These are phyloP conservation scores for Acleris sparsana DNA, from an alignment of 2,888 invertebrate species.

Conservation along the genomic window DNA sequence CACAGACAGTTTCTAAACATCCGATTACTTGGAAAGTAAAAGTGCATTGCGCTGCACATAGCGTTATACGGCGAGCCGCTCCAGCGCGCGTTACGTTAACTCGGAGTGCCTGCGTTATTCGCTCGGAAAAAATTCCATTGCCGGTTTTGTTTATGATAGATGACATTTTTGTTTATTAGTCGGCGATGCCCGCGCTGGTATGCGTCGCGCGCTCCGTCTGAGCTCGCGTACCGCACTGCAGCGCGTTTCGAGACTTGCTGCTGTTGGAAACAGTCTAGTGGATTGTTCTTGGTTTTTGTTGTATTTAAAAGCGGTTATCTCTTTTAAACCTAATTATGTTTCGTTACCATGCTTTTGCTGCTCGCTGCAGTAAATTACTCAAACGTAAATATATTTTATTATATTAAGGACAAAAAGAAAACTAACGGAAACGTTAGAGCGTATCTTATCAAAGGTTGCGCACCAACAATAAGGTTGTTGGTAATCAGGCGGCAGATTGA, in stretches of 20 bases:
- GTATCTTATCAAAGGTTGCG: conserved; percentile 51
- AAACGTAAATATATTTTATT: conserved; percentile 20
- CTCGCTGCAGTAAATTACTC: conserved; percentile 21
- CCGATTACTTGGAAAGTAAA: conserved; percentile 52
- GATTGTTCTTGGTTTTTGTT: conserved; percentile 58
- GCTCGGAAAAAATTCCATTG: conserved; percentile 29
- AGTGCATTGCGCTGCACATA: conserved; percentile 47
- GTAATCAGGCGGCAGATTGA: conserved; percentile 54
- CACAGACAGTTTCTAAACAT: conserved; percentile 36
- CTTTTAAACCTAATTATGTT: conserved; percentile 58
- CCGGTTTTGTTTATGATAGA: conserved; percentile 27
- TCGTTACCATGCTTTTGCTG: conserved; percentile 67
- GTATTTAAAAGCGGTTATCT: conserved; percentile 66
- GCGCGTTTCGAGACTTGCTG: conserved; percentile 16
- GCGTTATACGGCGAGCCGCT: conserved; percentile 36
- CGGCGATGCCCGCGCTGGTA: conserved; percentile 15
- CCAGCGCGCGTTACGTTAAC: conserved; percentile 27
- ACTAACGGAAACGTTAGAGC: conserved; percentile 37
- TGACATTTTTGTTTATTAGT: conserved; percentile 22
- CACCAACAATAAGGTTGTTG: conserved; percentile 54
- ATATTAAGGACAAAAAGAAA: conserved; percentile 1
- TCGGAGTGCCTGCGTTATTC: conserved; percentile 16
- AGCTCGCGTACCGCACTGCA: conserved; percentile 25
- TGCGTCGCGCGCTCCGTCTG: conserved; percentile 12
- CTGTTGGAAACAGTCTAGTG: conserved; percentile 12